phyloP scores from a whole-genome alignment of 2,797 vertebrate species.

The Phataginus tricuspis region DNA sequence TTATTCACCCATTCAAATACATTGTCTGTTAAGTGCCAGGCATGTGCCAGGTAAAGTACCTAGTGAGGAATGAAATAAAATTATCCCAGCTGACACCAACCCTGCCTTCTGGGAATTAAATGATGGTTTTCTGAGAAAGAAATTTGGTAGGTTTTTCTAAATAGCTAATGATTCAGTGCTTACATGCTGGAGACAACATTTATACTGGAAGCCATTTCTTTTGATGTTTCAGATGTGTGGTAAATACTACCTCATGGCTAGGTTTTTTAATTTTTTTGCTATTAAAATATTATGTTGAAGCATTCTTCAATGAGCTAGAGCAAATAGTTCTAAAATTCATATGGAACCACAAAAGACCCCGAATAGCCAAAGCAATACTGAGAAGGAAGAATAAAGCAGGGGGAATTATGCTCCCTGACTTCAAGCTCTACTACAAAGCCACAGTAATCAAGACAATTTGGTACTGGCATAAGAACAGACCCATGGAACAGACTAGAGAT shows the following conservation, averaged over 20 bases:
- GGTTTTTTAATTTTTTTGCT: neutral
- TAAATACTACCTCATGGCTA: neutral
- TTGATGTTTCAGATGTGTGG: neutral
- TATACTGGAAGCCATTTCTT: neutral
- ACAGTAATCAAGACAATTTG: no score
- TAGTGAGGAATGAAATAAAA: neutral
- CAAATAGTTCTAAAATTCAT: no score
- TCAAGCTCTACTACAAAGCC: no score
- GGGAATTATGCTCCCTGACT: no score
- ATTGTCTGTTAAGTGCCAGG: neutral
- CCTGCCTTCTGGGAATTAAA: conserved; percentile 18
- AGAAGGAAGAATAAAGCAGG: no score
- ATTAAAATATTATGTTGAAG: conserved; percentile 20
- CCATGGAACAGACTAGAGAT: no score
- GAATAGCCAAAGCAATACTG: no score
- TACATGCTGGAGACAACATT: neutral
- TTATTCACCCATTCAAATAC: conserved; percentile 34
- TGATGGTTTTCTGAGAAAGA: conserved; percentile 26
- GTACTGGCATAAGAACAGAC: no score
- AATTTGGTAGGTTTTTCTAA: conserved; percentile 20
- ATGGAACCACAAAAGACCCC: no score
- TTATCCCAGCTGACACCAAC: neutral
- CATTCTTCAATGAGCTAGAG: no score
- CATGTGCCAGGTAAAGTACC: neutral
- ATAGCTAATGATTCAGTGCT: neutral